phyloP scores from a whole-genome alignment of 2,113 vertebrate species.

The Camelus dromedarius region DNA sequence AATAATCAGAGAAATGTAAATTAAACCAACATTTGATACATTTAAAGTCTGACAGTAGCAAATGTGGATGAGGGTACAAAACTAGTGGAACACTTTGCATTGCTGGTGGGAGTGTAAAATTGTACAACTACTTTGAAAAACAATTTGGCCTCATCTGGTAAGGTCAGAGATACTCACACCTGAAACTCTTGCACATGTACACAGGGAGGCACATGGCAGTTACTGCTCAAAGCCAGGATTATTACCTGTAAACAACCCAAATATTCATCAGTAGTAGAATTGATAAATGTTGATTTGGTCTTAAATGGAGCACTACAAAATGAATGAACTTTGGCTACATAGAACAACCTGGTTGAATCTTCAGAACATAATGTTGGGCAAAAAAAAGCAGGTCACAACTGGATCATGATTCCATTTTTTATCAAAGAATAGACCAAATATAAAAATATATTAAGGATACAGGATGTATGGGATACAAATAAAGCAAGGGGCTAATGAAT shows the following conservation, averaged over 20 bases:
- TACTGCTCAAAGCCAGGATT: not conserved
- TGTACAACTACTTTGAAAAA: slow-evolving; percentile 13
- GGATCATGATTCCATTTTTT: slow-evolving; percentile 50
- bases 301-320: not conserved
- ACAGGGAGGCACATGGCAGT: not conserved
- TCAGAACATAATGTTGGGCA: slow-evolving; percentile 1
- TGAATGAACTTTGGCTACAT: not conserved
- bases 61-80: slow-evolving; percentile 26
- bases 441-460: not conserved
- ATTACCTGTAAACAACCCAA: slow-evolving; percentile 44
- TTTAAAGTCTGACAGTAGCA: slow-evolving; percentile 3
- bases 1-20: slow-evolving; percentile 42
- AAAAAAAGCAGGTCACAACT: not conserved
- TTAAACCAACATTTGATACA: slow-evolving; percentile 23
- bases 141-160: slow-evolving; percentile 18
- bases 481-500: not conserved
- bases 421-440: not conserved
- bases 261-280: slow-evolving; percentile 49
- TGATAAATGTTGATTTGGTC: not conserved
- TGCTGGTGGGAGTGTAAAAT: not conserved
- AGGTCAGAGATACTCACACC: not conserved
- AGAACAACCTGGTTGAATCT: not conserved
- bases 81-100: not conserved
- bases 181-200: not conserved
- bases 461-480: not conserved